These are phyloP conservation scores for Anas platyrhynchos DNA, from an alignment of 2,113 vertebrate genomes.

Conservation along the genomic window DNA sequence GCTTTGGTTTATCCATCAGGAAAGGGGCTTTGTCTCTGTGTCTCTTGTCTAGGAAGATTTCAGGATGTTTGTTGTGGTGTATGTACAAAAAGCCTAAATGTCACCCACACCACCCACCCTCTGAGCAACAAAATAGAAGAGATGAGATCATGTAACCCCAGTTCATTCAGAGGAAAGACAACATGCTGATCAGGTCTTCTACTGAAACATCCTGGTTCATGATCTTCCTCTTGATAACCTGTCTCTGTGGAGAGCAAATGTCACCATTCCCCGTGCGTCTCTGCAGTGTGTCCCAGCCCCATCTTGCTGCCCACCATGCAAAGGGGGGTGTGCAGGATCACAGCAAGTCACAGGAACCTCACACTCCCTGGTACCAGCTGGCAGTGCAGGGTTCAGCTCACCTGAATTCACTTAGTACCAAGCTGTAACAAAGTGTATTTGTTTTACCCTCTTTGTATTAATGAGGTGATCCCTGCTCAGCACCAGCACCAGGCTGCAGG, in stretches of 20 bases:
- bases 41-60: accelerated
- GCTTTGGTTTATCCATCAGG: neutral
- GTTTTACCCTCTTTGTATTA: accelerated
- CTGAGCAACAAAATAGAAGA: neutral
- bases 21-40: neutral
- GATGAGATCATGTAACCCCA: neutral
- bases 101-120: neutral
- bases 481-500: neutral
- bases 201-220: neutral
- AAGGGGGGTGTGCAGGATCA: neutral
- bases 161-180: accelerated
- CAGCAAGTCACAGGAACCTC: accelerated
- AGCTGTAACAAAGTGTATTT: neutral
- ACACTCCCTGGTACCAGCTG: neutral
- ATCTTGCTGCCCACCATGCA: accelerated
- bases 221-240: neutral
- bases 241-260: neutral
- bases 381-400: neutral
- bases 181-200: accelerated
- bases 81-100: neutral
- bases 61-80: neutral
- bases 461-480: neutral
- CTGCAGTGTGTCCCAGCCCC: neutral
- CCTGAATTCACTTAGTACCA: neutral
- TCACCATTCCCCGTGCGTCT: neutral